Evolutionary conservation across 2,797 vertebrate genomes (phyloP), one percentile per base, ranked within the genome.

Genomic region (Cynodonichthys magdalenae): DNA sequence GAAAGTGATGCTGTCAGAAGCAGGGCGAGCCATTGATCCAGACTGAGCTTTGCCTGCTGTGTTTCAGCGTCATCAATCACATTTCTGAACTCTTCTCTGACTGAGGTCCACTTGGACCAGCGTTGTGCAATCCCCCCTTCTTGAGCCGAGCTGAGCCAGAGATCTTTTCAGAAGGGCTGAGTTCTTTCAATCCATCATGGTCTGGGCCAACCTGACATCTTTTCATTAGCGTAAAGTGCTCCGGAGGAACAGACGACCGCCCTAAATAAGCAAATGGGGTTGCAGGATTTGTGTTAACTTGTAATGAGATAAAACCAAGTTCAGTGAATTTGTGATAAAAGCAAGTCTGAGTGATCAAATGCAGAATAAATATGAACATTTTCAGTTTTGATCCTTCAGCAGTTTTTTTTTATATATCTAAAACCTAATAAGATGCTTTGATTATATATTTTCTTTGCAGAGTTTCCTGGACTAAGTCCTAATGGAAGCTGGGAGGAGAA

Each of bases 191-290:
- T 91, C 84, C 86, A 89, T 91, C 89, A 85, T 15, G 31, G 59
- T 58, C 58, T 45, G 45, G 41, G 71, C 55, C 46, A 79, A 89
- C 69, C 66, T 69, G 81, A 75, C 80, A 79, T 65, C 79, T 80
- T 84, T 87, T 87, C 85, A 91, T 91, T 89, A 90, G 75, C 59
- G 80, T 66, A 86, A 82, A 91, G 87, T 88, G 86, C 75, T 80
- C n/a, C n/a, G 61, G 55, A 58, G 65, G 36, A 71, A 59, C 59
- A 19, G 44, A 65, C 19, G 15, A 4, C 52, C 48, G 57, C 36
- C 65, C 50, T 3, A 52, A 75, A 66, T 44, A 59, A 68, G 48
- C 50, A 67, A 34, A 24, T 2, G 2, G 45, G 53, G 44, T 54
- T 54, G 50, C 56, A 53, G 67, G 53, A 29, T n/a, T 47, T 59